A percentile compares a stretch with the other conserved stretches of the same genome.
phyloP scores from a whole-genome alignment of 2,113 vertebrate species.

The Engystomops pustulosus region DNA sequence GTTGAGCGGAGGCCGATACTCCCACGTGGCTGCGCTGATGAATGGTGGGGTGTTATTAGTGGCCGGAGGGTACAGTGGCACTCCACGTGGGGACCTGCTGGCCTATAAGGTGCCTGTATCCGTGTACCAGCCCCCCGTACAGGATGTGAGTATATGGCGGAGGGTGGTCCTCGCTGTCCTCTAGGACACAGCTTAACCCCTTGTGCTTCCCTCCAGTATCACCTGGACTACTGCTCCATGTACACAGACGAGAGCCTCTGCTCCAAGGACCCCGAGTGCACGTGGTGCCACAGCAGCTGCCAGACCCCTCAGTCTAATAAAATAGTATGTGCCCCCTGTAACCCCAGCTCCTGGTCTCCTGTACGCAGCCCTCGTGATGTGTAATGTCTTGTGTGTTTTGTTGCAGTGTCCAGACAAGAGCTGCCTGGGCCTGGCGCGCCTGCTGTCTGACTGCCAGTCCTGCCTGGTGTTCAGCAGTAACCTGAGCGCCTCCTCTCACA shows the following conservation, averaged over 20 bases:
- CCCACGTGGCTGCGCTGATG: constrained; percentile 87
- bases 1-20: constrained; percentile 83
- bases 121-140: constrained; percentile 82
- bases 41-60: constrained; percentile 87
- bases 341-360: neutral
- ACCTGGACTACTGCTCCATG: constrained; percentile 84
- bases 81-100: constrained; percentile 83
- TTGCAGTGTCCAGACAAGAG: constrained; percentile 85
- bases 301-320: constrained; percentile 82
- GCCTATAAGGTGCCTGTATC: constrained; percentile 92
- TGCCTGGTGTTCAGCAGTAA: constrained; percentile 86
- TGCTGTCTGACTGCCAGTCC: constrained; percentile 87
- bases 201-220: constrained; percentile 65
- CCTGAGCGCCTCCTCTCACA: constrained; percentile 70
- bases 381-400: neutral
- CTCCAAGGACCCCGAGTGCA: constrained; percentile 87
- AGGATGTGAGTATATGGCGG: constrained; percentile 65
- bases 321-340: constrained; percentile 67
- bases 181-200: neutral
- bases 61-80: constrained; percentile 87
- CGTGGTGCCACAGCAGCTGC: constrained; percentile 89
- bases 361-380: neutral
- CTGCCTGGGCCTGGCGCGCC: constrained; percentile 86
- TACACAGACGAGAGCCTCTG: constrained; percentile 85
- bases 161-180: neutral